phyloP scores from a whole-genome alignment of 2,888 invertebrate species.

The Nymphalis polychloros region DNA sequence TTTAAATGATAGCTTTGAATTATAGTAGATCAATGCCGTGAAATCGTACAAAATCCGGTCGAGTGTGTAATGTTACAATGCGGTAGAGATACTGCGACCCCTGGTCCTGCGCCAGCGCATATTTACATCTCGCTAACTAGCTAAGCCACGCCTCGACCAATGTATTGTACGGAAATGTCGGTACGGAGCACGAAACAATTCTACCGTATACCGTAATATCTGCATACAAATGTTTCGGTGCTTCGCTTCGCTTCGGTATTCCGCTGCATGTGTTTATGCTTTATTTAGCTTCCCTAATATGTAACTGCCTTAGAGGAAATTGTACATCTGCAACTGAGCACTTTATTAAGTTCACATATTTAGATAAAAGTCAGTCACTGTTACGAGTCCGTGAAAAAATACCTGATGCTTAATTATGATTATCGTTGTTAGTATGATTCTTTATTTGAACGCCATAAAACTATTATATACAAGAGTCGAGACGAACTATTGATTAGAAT shows the following conservation, averaged over 20 bases:
- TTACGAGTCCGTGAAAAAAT: too few species aligned
- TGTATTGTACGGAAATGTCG: slow-evolving; percentile 77
- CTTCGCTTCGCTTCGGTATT: slow-evolving; percentile 56
- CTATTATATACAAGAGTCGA: too few species aligned
- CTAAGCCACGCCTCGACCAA: slow-evolving; percentile 55
- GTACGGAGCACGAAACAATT: slow-evolving; percentile 70
- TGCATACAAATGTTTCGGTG: slow-evolving; percentile 73
- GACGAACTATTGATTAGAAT: too few species aligned
- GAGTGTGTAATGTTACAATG: slow-evolving; percentile 48
- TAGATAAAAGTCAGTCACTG: too few species aligned
- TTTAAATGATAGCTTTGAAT: background rate
- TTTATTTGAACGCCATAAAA: too few species aligned
- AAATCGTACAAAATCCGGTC: slow-evolving; percentile 36
- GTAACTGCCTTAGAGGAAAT: slow-evolving; percentile 29
- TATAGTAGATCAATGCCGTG: background rate
- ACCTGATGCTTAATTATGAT: too few species aligned
- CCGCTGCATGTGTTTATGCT: slow-evolving; percentile 44
- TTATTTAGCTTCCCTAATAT: slow-evolving; percentile 39
- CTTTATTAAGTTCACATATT: slow-evolving; percentile 11
- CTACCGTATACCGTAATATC: slow-evolving; percentile 68
- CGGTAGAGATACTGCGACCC: slow-evolving; percentile 52
- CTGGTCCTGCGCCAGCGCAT: slow-evolving; percentile 48
- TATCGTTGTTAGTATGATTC: too few species aligned
- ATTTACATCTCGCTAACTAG: slow-evolving; percentile 65
- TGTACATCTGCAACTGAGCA: slow-evolving; percentile 23